phyloP scores from a whole-genome alignment of 2,888 invertebrate species.

The Gymnoscelis rufifasciata region DNA sequence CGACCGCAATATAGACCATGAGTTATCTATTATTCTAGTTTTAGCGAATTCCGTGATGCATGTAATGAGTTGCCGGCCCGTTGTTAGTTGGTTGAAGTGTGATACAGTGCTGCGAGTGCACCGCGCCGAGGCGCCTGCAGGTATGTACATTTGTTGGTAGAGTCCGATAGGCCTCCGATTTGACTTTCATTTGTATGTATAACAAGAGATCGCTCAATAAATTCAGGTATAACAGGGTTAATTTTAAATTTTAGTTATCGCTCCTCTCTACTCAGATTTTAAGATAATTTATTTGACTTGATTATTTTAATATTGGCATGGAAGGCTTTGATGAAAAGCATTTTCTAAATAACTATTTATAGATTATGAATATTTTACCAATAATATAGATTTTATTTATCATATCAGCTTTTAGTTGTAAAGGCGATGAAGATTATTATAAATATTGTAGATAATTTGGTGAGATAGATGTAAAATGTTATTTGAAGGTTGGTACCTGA shows the following conservation, averaged over 20 bases:
- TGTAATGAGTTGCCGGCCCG: constrained; percentile 63
- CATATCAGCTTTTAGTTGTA: constrained; percentile 66
- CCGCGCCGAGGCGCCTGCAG: constrained; percentile 54
- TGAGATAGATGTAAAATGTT: constrained; percentile 38
- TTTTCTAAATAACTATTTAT: constrained; percentile 57
- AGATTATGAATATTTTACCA: constrained; percentile 57
- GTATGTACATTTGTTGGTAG: constrained; percentile 58
- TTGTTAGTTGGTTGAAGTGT: constrained; percentile 59
- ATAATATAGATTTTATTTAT: constrained; percentile 72
- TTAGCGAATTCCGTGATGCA: constrained; percentile 52
- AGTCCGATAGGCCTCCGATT: constrained; percentile 23
- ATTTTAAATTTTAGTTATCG: constrained; percentile 48
- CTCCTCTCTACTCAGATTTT: constrained; percentile 37
- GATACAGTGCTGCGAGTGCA: constrained; percentile 58
- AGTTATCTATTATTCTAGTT: constrained; percentile 55
- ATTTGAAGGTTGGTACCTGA: constrained; percentile 57
- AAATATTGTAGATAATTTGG: constrained; percentile 54
- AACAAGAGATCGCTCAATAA: constrained; percentile 34
- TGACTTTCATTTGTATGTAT: constrained; percentile 24
- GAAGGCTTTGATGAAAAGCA: constrained; percentile 43
- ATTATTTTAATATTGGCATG: constrained; percentile 33
- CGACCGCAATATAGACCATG: constrained; percentile 56
- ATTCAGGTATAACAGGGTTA: constrained; percentile 62
- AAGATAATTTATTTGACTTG: constrained; percentile 50
- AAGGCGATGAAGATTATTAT: constrained; percentile 42